These are phyloP conservation scores for Distichodus sexfasciatus DNA, from an alignment of 2,797 vertebrate species.

Conservation along the genomic window DNA sequence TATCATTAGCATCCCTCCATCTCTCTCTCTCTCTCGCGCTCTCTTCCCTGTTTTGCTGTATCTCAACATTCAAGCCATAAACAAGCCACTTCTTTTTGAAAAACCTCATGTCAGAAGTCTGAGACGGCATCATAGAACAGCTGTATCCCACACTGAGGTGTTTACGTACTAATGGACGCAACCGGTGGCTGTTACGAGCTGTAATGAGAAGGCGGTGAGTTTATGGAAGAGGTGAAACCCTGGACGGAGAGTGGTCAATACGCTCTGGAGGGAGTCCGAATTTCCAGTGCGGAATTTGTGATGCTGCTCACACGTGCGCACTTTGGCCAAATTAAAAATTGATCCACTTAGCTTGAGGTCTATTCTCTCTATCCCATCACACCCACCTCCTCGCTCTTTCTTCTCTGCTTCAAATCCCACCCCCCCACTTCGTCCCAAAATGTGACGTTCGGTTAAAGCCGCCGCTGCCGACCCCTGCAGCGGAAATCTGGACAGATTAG, in stretches of 20 bases:
- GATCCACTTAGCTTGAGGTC: constrained; percentile 48
- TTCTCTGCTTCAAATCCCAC: constrained; percentile 19
- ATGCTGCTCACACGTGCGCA: constrained; percentile 3
- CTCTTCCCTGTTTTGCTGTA: too few species aligned
- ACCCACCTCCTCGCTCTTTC: background rate
- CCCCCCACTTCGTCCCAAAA: constrained; percentile 23
- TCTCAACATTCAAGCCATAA: too few species aligned
- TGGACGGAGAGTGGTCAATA: constrained; percentile 22
- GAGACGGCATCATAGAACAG: too few species aligned
- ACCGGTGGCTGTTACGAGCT: background rate
- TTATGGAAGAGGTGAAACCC: constrained; percentile 19
- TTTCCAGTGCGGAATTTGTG: background rate
- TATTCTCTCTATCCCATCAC: constrained; percentile 31
- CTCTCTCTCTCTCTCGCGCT: too few species aligned
- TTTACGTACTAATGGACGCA: background rate
- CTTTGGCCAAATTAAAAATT: constrained; percentile 51
- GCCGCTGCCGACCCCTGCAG: background rate
- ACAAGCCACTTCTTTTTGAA: too few species aligned
- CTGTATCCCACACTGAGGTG: too few species aligned
- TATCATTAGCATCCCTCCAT: too few species aligned
- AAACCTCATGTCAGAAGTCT: too few species aligned
- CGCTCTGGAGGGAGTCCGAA: constrained; percentile 9
- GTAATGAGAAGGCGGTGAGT: constrained; percentile 6
- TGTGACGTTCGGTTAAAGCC: constrained; percentile 11
- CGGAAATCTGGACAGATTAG: constrained; percentile 34